Evolutionary conservation across 2,797 vertebrate species (phyloP), one percentile per base, ranked within the genome.

Genomic region (Alosa sapidissima): DNA sequence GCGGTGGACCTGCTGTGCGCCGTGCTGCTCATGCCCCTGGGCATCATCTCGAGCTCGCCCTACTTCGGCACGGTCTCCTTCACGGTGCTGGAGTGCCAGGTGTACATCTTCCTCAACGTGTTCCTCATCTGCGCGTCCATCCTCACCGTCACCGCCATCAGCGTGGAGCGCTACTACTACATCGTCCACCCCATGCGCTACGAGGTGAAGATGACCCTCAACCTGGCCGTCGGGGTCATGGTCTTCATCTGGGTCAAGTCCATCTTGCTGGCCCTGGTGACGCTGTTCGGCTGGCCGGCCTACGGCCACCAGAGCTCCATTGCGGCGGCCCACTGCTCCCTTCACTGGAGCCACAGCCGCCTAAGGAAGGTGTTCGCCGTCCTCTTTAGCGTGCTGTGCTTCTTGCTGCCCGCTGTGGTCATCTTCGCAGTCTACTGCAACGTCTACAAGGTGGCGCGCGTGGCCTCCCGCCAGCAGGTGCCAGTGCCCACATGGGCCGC

Each of bases 111-210:
- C 89, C 95, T 98, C 81, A 98, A 97, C 0, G 95, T 97, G 16
- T 96, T 97, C 85, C 96, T 99, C 89, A 95, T 98, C 89, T 97
- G 96, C 2, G 95, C 98, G 62, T 97, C 97, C 85, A 98, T 98
- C 83, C 96, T 99, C 81, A 97, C 97, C 14, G 92, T 99, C 89
- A 97, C 97, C 0, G 94, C 97, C 85, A 98, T 99, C 88, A 98
- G 97, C 0, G 94, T 99, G 6, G 98, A 98, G 89, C 94, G 98
- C 16, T 99, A 97, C 92, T 98, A 97, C 89, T 97, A 98, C 81
- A 98, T 99, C 0, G 96, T 97, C n/a, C 97, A 98, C 60, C 98
- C 98, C 0, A 95, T 99, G 96, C 95, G 95, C 84, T 98, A 98
- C 0, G 96, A 97, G 89, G 95, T 96, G 28, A 96, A 96, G 87